Evolutionary conservation across 2,797 vertebrate species (phyloP).

Genomic region (Sebastes itinus): DNA sequence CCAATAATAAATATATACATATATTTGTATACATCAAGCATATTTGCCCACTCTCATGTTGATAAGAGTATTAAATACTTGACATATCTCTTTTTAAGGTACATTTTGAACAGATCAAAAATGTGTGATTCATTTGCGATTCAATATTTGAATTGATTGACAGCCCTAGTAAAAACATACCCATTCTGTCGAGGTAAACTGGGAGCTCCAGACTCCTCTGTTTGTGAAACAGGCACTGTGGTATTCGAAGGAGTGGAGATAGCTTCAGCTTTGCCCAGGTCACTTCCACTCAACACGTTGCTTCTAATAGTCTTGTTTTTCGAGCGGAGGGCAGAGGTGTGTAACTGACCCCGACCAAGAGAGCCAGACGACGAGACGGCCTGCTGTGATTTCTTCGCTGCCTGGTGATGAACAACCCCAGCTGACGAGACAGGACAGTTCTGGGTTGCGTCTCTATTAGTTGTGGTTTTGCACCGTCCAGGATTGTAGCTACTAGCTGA

Average conservation of each 20-base stretch:
- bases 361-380: constrained; percentile 17
- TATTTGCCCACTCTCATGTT: too few species aligned
- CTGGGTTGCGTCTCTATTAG: constrained; percentile 11
- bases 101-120: too few species aligned
- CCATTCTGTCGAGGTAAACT: constrained; percentile 22
- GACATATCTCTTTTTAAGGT: too few species aligned
- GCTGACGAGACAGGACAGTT: constrained; percentile 14
- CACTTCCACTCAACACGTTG: constrained; percentile 4
- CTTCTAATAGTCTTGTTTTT: constrained; percentile 39
- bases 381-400: constrained; percentile 27
- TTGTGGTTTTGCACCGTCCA: constrained; percentile 13
- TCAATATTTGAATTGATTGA: too few species aligned
- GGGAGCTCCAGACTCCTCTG: constrained; percentile 1
- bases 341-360: constrained; percentile 3
- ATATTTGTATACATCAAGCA: too few species aligned
- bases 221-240: background rate
- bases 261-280: constrained; percentile 22
- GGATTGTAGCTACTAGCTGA: background rate
- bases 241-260: background rate
- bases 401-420: constrained; percentile 3
- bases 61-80: too few species aligned
- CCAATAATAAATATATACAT: too few species aligned
- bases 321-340: constrained; percentile 16
- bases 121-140: too few species aligned
- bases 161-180: constrained; percentile 39